Percentiles rank a stretch among this genome's conserved stretches.
Conservation (phyloP, 2,113 vertebrate species). For the Carlito syrichta region DNA sequence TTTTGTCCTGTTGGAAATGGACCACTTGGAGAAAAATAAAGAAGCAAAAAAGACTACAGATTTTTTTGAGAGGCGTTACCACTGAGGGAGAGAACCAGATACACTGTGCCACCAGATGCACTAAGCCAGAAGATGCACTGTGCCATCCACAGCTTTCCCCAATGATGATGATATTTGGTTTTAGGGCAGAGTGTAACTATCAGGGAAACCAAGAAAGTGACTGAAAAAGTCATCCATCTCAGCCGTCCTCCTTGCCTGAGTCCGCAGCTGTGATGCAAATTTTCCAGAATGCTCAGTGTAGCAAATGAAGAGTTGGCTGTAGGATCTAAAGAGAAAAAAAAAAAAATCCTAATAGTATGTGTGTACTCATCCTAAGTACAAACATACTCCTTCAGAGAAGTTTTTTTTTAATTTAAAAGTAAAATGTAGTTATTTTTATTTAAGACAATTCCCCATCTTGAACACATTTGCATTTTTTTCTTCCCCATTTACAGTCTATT, state of each 20-base stretch:
- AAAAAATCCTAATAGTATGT: not conserved
- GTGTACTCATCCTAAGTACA: slow-evolving; percentile 25
- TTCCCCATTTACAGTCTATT: slow-evolving; percentile 59
- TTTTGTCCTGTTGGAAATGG: not conserved
- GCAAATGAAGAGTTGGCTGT: not conserved
- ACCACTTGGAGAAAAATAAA: not conserved
- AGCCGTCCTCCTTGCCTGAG: not conserved
- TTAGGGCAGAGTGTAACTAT: not conserved
- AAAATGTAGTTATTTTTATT: slow-evolving; percentile 70
- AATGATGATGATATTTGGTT: not conserved
- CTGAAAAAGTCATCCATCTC: not conserved
- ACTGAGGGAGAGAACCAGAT: not conserved
- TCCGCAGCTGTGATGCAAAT: not conserved
- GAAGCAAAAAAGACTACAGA: not conserved
- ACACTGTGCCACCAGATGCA: no score
- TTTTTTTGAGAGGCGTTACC: not conserved
- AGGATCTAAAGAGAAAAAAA: not conserved
- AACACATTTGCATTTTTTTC: slow-evolving; percentile 67
- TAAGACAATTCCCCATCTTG: slow-evolving; percentile 66
- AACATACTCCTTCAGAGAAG: not conserved
- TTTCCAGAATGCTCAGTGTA: slow-evolving; percentile 12
- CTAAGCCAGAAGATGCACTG: not conserved
- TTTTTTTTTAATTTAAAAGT: slow-evolving; percentile 54
- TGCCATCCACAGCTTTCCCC: not conserved
- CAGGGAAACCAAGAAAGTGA: not conserved